Percentiles rank a stretch among this genome's conserved stretches.
These are phyloP conservation scores for human (Homo sapiens) DNA, from an alignment of 2,113 vertebrate genomes.

Conservation along the genomic window GRCh38 chr12:63681001-63681500, in stretches of 20 bases:
- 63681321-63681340: not conserved
- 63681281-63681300: not conserved
- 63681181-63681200: not conserved
- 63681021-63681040: not conserved
- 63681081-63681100: not conserved
- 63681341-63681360: not conserved
- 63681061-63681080: not conserved
- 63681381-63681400: not conserved
- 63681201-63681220: not conserved
- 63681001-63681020: not conserved
- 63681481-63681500: not conserved
- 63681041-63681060: not conserved
- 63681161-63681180: not conserved
- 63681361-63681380: not conserved
- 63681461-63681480: not conserved
- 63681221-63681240: not conserved
- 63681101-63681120: not conserved
- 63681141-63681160: not conserved
- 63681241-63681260: not conserved
- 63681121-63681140: not conserved
- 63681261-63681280: not conserved
- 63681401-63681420: not conserved
- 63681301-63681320: not conserved
- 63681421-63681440: not conserved
- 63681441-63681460: not conserved